Percentiles rank a stretch among this genome's conserved stretches.
phyloP scores from a whole-genome alignment of 2,113 vertebrate genomes.

The Gila orcuttii region DNA sequence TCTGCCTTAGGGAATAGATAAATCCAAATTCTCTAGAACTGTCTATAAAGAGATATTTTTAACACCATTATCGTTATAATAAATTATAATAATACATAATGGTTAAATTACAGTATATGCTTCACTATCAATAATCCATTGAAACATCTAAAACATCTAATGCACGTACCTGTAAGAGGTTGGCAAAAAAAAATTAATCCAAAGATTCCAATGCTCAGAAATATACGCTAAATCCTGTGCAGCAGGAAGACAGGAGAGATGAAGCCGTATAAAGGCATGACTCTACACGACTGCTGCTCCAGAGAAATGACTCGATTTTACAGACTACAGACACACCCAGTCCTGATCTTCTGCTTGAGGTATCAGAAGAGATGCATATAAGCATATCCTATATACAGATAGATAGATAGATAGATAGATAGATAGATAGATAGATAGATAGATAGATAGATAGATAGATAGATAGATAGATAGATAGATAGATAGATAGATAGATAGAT shows the following conservation, averaged over 20 bases:
- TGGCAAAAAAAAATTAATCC: background rate
- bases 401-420: too few species aligned
- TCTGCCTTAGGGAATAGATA: background rate
- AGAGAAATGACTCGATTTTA: background rate
- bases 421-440: too few species aligned
- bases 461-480: too few species aligned
- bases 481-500: too few species aligned
- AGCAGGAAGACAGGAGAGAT: background rate
- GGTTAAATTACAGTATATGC: background rate
- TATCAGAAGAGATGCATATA: background rate
- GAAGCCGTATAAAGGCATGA: background rate
- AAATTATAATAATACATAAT: background rate
- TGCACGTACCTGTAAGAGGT: background rate
- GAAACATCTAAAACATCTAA: background rate
- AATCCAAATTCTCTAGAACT: background rate
- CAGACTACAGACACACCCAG: background rate
- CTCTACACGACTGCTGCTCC: background rate
- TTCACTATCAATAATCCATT: background rate
- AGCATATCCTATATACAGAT: background rate
- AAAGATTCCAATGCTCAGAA: background rate
- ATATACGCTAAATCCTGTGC: background rate
- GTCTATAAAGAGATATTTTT: background rate
- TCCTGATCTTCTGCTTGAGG: background rate
- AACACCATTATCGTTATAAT: background rate
- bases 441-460: too few species aligned